These are phyloP conservation scores for Acronicta psi DNA, from an alignment of 2,888 invertebrate genomes.

Conservation along the genomic window DNA sequence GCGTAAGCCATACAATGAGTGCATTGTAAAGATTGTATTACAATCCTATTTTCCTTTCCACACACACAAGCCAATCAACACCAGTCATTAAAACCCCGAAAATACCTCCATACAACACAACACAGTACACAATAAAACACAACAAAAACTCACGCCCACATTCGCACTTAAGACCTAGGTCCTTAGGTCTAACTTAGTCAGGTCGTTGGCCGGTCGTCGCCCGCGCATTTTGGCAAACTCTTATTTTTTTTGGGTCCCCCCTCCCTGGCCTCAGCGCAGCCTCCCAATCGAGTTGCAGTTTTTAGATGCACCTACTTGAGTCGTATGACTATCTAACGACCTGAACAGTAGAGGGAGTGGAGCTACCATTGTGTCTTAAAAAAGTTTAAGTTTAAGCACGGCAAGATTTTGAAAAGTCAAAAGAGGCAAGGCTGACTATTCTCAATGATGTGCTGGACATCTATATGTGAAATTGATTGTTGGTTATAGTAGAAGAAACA, in stretches of 20 bases:
- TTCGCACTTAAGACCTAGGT: constrained; percentile 63
- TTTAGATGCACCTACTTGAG: constrained; percentile 88
- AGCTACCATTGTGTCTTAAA: constrained; percentile 46
- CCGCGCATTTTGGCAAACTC: constrained; percentile 79
- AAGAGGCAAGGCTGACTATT: no score
- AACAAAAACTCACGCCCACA: constrained; percentile 47
- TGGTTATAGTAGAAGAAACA: no score
- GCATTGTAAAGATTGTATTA: no score
- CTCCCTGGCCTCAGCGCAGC: constrained; percentile 58
- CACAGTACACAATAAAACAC: constrained; percentile 34
- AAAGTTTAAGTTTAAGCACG: no score
- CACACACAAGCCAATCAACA: constrained; percentile 11
- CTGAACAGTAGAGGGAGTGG: constrained; percentile 62
- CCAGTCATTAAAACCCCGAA: constrained; percentile 52
- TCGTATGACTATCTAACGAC: constrained; percentile 87
- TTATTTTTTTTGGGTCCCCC: constrained; percentile 69
- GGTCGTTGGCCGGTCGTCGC: constrained; percentile 86
- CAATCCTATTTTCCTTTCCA: constrained; percentile 11
- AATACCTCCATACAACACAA: constrained; percentile 31
- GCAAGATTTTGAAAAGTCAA: no score
- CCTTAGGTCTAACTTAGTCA: constrained; percentile 68
- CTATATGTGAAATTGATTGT: no score
- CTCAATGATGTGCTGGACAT: no score
- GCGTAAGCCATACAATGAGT: neutral
- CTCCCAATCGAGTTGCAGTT: constrained; percentile 86